Evolutionary conservation across 2,888 invertebrate species (phyloP), one percentile per base, ranked within the genome.

Genomic region (Cosmia trapezina): DNA sequence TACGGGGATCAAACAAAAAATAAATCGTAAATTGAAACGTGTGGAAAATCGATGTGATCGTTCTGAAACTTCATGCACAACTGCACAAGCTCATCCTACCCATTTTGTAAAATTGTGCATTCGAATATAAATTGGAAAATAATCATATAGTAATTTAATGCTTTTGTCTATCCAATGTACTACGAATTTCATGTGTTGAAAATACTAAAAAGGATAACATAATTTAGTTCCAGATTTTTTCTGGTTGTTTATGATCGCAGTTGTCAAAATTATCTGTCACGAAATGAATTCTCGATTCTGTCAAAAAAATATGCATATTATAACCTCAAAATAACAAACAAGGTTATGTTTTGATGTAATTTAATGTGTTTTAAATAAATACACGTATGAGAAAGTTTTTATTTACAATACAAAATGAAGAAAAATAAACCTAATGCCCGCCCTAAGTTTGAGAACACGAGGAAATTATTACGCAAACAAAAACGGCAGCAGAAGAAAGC

Each of bases 381-480:
- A n/a, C 17, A 19, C 64, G 2, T 12, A 53, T 14, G 19, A 54
- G 1, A 57, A 62, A 19, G 4, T 11, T 22, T 37, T 45, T 41
- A 37, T 57, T 3, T 61, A 62, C 7, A 68, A 73, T 33, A 68
- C n/a, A 88, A 83, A 86, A 93, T 93, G 92, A 95, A 94, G 84
- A 94, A 93, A 86, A 72, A 78, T 6, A 94, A 93, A 83, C 73
- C 84, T 19, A 80, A 64, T 7, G 71, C 82, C 8, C 89, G 89
- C n/a, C 90, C 91, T 9, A 89, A 89, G 78, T 89, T 92, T 75
- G 87, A 91, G 63, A 95, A 94, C 72, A 91, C 97, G 0, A 96
- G 98, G 37, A 98, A 98, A 94, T 96, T 97, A 81, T 90, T 97
- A n/a, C 96, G 98, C 0, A 98, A 98, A 91, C 97, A 97, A 76